Base-by-base conservation (phyloP, 2,113 vertebrate genomes). In the Sphaerodactylus townsendi region DNA sequence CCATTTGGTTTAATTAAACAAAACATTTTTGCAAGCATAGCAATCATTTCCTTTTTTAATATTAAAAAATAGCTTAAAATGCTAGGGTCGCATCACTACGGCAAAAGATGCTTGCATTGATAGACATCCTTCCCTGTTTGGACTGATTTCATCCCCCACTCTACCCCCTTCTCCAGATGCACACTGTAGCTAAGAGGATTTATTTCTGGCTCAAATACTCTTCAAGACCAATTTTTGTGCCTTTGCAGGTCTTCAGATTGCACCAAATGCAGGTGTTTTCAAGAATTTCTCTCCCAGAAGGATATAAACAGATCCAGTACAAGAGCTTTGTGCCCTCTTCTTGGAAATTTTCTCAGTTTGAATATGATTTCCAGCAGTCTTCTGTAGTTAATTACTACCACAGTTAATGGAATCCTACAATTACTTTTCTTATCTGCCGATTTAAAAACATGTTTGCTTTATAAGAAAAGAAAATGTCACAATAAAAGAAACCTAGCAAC, bases 401-500 rank as follows among this genome's bases (percentile, higher is more conserved):
- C 46, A 81, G 64, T 76, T 70, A 81, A 81, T 35, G 46, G 79
- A 48, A 70, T 84, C 75, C 74, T 88, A 85, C 85, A 92, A 91
- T 87, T 28, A 74, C 21, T 86, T 72, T 86, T 68, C 64, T 90
- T 92, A 88, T 89, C 66, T 62, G 89, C 82, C 68, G 79, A 70
- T 69, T 91, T 84, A 70, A 71, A 70, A 85, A 72, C 69, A 85
- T 71, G 53, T 72, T 90, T 90, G 48, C 75, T 87, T 92, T 79
- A 69, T 73, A 89, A 87, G 77, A 46, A 93, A 87, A 87, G 9
- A 62, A 89, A 82, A 87, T 71, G 70, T 92, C 86, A 87, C 82
- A 90, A 92, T 79, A 93, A 90, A 87, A 68, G 79, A 91, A 86
- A 89, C 9, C 72, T 84, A 87, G 68, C 71, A 85, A 89, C 19